phyloP scores from a whole-genome alignment of 2,888 invertebrate genomes.

The Hartigia nigra region DNA sequence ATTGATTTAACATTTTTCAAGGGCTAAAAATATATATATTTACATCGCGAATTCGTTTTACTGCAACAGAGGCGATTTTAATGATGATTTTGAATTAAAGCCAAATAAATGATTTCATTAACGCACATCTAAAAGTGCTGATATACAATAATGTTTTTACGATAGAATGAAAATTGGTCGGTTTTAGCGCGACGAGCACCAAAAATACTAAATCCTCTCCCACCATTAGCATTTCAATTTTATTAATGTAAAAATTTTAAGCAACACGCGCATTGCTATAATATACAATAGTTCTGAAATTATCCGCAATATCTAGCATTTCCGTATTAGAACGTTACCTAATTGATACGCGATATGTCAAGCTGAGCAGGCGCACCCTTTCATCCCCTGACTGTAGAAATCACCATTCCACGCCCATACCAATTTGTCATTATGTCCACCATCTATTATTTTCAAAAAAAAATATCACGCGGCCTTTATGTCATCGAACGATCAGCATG shows the following conservation, averaged over 20 bases:
- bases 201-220: too few species aligned
- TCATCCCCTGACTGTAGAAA: background rate
- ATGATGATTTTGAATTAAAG: background rate
- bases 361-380: background rate
- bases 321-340: too few species aligned
- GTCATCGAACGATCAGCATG: background rate
- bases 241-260: too few species aligned
- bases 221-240: too few species aligned
- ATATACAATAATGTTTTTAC: background rate
- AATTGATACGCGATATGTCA: background rate
- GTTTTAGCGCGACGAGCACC: too few species aligned
- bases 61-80: background rate
- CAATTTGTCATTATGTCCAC: background rate
- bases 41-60: background rate
- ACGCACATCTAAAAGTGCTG: background rate
- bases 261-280: too few species aligned
- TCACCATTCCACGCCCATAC: background rate
- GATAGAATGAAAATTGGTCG: too few species aligned
- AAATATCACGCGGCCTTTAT: background rate
- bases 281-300: too few species aligned
- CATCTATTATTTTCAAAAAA: background rate
- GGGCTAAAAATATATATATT: background rate
- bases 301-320: too few species aligned
- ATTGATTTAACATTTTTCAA: background rate
- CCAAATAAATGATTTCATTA: background rate